Evolutionary conservation across 1,140 invertebrate genomes (phyloP).

Genomic region (Lasioglossum baleicum): DNA sequence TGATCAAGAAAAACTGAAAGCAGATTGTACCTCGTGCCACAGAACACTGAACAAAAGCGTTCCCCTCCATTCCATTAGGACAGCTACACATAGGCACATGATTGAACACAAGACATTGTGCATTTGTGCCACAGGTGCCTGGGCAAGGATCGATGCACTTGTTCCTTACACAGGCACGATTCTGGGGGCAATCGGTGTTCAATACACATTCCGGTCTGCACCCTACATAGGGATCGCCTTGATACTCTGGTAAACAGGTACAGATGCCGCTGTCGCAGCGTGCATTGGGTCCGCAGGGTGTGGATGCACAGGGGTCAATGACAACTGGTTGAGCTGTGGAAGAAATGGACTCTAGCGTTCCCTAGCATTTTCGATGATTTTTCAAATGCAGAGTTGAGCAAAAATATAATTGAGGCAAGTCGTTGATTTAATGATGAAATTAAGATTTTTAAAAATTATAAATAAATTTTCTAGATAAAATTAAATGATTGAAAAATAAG

Average conservation of each 20-base stretch:
- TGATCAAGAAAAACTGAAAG: neutral
- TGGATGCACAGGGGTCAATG: slow-evolving; percentile 78
- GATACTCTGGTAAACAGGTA: slow-evolving; percentile 80
- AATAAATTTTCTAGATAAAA: too few species aligned
- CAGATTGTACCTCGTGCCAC: slow-evolving; percentile 73
- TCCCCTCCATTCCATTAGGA: slow-evolving; percentile 85
- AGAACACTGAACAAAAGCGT: slow-evolving; percentile 80
- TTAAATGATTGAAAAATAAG: too few species aligned
- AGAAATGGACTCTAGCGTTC: neutral
- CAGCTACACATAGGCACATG: slow-evolving; percentile 87
- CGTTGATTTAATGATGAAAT: too few species aligned
- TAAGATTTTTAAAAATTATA: too few species aligned
- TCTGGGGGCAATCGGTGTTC: slow-evolving; percentile 75
- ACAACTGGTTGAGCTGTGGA: slow-evolving; percentile 43
- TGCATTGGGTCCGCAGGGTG: slow-evolving; percentile 83
- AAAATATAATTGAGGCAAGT: too few species aligned
- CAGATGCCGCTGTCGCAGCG: slow-evolving; percentile 80
- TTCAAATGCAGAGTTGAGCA: too few species aligned
- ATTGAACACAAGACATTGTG: slow-evolving; percentile 86
- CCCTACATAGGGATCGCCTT: slow-evolving; percentile 81
- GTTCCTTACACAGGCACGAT: slow-evolving; percentile 75
- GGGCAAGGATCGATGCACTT: slow-evolving; percentile 77
- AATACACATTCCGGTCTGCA: slow-evolving; percentile 78
- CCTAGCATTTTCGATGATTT: too few species aligned
- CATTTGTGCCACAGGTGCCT: slow-evolving; percentile 84